A percentile compares a stretch with the other conserved stretches of the same genome.
These are phyloP conservation scores for Formica exsecta DNA, from an alignment of 1,140 invertebrate genomes.

Conservation along the genomic window DNA sequence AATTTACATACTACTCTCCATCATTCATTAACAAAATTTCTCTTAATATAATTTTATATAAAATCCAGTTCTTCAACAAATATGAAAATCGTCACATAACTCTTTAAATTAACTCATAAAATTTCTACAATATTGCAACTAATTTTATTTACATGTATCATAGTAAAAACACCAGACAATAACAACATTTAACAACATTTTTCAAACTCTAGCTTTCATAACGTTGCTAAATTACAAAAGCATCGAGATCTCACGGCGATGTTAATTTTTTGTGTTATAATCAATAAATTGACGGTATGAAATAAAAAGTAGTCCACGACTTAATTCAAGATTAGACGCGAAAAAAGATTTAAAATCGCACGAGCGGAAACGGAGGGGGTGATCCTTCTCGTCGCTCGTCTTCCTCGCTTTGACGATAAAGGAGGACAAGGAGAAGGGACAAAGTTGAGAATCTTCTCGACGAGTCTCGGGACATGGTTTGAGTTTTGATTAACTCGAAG, in stretches of 20 bases:
- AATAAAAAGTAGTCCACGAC: neutral
- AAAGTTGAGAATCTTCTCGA: conserved; percentile 69
- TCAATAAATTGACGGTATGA: neutral
- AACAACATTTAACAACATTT: too few species aligned
- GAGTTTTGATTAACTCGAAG: conserved; percentile 84
- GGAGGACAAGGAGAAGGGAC: conserved; percentile 71
- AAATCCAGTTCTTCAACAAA: too few species aligned
- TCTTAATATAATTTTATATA: too few species aligned
- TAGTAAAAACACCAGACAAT: too few species aligned
- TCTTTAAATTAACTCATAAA: too few species aligned
- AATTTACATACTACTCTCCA: too few species aligned
- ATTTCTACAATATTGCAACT: too few species aligned
- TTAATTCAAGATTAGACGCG: conserved; percentile 9
- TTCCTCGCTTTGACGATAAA: conserved; percentile 48
- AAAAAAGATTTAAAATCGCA: neutral
- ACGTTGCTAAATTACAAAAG: too few species aligned
- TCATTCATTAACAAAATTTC: too few species aligned
- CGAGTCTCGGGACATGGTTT: conserved; percentile 67
- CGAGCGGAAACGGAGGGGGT: neutral
- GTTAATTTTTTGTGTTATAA: neutral
- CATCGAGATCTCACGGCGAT: neutral
- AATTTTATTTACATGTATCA: too few species aligned
- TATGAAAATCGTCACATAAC: too few species aligned
- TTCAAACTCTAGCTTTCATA: too few species aligned
- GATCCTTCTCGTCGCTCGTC: neutral